A percentile compares a stretch with the other conserved stretches of the same genome.
Evolutionary conservation across 1,140 invertebrate species (phyloP).

Genomic region (Drosophila parabipectinata): DNA sequence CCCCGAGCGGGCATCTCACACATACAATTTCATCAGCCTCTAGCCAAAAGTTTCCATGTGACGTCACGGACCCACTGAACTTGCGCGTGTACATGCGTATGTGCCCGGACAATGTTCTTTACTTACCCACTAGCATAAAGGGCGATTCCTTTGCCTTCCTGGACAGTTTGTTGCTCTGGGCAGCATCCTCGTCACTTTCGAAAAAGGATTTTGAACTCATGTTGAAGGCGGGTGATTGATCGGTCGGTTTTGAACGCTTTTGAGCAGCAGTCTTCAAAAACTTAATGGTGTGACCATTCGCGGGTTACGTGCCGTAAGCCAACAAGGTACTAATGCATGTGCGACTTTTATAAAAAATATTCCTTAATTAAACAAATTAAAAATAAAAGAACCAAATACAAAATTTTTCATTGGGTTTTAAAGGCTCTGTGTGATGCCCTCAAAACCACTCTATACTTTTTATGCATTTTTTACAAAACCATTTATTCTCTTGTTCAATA

Average conservation of each 20-base stretch:
- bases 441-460: too few species aligned
- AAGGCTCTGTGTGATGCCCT: too few species aligned
- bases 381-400: too few species aligned
- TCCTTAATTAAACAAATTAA: too few species aligned
- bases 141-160: slow-evolving; percentile 88
- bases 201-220: slow-evolving; percentile 81
- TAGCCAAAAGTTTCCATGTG: slow-evolving; percentile 54
- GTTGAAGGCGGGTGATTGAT: slow-evolving; percentile 29
- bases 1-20: slow-evolving; percentile 20
- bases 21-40: slow-evolving; percentile 5
- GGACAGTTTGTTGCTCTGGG: slow-evolving; percentile 86
- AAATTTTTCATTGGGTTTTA: too few species aligned
- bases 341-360: too few species aligned
- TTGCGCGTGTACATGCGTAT: slow-evolving; percentile 5
- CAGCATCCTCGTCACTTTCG: slow-evolving; percentile 77
- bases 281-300: too few species aligned
- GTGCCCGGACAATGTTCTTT: not conserved
- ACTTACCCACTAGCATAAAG: slow-evolving; percentile 88
- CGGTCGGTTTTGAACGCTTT: slow-evolving; percentile 1
- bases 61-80: slow-evolving; percentile 29
- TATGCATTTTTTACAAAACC: too few species aligned
- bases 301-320: too few species aligned
- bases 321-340: too few species aligned
- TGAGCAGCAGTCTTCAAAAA: not conserved
- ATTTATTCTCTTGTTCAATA: too few species aligned